Conservation (phyloP, 2,113 vertebrate genomes). For the Pica pica region DNA sequence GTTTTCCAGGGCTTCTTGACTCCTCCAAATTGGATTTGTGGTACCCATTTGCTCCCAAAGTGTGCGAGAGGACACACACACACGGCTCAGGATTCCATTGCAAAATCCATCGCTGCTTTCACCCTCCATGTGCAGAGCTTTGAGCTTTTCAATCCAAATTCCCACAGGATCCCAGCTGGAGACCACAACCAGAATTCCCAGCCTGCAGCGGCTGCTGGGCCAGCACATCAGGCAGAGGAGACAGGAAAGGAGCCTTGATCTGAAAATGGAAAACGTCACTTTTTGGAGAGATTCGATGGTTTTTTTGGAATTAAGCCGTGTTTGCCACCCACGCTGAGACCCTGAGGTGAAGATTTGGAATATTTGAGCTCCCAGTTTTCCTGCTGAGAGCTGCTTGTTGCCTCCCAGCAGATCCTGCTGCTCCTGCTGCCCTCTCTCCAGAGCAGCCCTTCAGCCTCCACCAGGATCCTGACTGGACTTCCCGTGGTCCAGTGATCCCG, state of each 20-base stretch:
- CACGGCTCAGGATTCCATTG: background rate
- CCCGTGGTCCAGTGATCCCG: background rate
- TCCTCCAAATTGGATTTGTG: background rate
- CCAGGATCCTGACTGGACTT: fast-evolving
- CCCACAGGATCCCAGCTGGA: background rate
- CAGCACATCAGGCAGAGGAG: background rate
- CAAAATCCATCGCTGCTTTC: background rate
- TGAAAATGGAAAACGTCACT: background rate
- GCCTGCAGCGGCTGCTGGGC: background rate
- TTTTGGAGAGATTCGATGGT: background rate
- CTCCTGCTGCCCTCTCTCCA: background rate
- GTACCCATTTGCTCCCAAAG: background rate
- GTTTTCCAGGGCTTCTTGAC: background rate
- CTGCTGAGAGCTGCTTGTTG: background rate
- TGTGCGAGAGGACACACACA: background rate
- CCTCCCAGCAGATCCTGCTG: background rate
- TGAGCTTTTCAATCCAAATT: background rate
- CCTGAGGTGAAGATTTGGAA: background rate
- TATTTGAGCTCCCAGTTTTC: background rate
- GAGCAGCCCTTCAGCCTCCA: background rate
- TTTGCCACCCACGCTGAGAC: background rate
- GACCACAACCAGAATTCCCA: background rate
- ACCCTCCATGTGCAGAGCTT: fast-evolving
- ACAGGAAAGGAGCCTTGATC: background rate
- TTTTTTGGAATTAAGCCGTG: background rate